phyloP scores from a whole-genome alignment of 2,113 vertebrate genomes.

The Columba livia region DNA sequence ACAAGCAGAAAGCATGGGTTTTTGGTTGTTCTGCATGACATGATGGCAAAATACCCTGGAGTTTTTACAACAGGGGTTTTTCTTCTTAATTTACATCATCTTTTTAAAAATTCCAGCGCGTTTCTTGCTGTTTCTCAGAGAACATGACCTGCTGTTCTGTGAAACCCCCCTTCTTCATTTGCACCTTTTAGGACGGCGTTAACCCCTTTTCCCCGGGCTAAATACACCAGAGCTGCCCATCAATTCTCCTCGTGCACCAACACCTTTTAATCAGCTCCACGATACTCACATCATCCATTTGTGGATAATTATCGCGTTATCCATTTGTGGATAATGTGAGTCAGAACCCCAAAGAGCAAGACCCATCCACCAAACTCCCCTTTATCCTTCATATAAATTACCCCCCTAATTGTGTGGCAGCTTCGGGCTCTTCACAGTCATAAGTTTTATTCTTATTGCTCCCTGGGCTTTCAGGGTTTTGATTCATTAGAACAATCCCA shows the following conservation, averaged over 20 bases:
- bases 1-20: neutral
- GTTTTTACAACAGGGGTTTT: neutral
- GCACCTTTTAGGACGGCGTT: neutral
- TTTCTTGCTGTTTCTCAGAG: neutral
- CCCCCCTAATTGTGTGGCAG: neutral
- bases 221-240: neutral
- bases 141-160: neutral
- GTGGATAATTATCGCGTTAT: too few relatives aligned
- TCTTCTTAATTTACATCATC: too few relatives aligned
- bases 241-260: neutral
- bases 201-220: rapidly evolving
- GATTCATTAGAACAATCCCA: neutral
- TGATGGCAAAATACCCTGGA: neutral
- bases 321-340: neutral
- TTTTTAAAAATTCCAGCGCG: too few relatives aligned
- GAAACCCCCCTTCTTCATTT: neutral
- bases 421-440: neutral
- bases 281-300: too few relatives aligned
- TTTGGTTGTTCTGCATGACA: neutral
- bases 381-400: neutral
- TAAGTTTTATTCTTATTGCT: neutral
- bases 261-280: neutral
- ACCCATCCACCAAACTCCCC: neutral
- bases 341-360: neutral
- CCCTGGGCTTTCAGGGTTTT: neutral